Percentiles rank a stretch among this genome's conserved stretches.
Conservation (phyloP, 2,113 vertebrate species). For the Petrocephalus zakoni region DNA sequence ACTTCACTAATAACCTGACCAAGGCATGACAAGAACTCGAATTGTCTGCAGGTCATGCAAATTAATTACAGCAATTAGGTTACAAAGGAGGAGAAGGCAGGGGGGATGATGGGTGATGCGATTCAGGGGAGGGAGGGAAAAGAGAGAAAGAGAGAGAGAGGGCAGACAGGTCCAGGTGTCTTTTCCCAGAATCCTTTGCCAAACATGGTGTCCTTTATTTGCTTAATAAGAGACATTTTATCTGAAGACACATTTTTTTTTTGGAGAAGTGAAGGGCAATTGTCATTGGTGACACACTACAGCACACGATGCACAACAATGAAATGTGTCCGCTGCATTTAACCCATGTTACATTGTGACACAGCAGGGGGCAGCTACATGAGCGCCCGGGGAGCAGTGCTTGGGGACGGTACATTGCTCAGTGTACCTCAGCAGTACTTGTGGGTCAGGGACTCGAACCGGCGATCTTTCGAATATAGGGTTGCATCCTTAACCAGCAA, state of each 20-base stretch:
- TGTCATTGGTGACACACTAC: too few relatives aligned
- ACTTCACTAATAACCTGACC: constrained; percentile 49
- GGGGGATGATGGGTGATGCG: neutral
- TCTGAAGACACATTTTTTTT: neutral
- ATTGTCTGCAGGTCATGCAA: constrained; percentile 48
- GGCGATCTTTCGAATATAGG: too few relatives aligned
- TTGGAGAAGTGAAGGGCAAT: too few relatives aligned
- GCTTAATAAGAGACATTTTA: neutral
- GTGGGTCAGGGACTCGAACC: too few relatives aligned
- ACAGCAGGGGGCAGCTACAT: too few relatives aligned
- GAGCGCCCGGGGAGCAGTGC: too few relatives aligned
- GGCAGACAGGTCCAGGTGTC: constrained; percentile 4
- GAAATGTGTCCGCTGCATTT: too few relatives aligned
- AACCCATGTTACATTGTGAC: too few relatives aligned
- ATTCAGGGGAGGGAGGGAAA: neutral
- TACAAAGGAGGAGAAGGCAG: constrained; percentile 31
- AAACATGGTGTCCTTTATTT: neutral
- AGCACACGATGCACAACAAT: too few relatives aligned
- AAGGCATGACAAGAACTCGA: constrained; percentile 41
- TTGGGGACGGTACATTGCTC: too few relatives aligned
- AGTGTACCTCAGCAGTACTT: too few relatives aligned
- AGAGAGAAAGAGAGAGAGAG: neutral
- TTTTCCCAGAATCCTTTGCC: neutral
- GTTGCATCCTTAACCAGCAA: too few relatives aligned
- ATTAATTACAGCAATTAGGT: constrained; percentile 50